Evolutionary conservation across 2,113 vertebrate genomes (phyloP), one percentile per base, ranked within the genome.

Genomic region (Maccullochella peelii): DNA sequence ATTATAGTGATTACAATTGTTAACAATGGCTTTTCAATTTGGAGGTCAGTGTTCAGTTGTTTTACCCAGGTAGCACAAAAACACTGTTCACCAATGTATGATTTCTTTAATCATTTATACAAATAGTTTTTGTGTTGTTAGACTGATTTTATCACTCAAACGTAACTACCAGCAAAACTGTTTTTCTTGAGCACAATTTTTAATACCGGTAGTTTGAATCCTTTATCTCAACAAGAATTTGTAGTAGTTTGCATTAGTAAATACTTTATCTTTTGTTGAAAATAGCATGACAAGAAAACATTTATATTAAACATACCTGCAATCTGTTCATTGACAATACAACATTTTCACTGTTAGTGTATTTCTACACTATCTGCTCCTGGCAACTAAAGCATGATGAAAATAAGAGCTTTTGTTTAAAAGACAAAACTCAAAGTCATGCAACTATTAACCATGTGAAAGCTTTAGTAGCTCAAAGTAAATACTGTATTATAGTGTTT

Each of bases 1-100:
- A 71, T 85, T 89, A 70, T 2, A 70, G 79, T 81, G 25, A 84
- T 73, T 85, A 23, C 18, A 23, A 3, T 63, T 63, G 65, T 79
- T 74, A 87, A 78, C 86, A 73, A 79, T 57, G 1, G 0, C 38
- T 82, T 87, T 86, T 77, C 27, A 40, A 18, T 72, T 65, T 20
- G 2, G 55, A 75, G 44, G 73, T 76, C 59, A 44, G 2, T n/a
- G 30, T 38, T 21, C 33, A 11, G 33, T 57, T 1, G 0, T 57
- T 57, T 79, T 12, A 18, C 40, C 25, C 18, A 3, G 20, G 50
- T 47, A n/a, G 36, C 4, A 21, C 44, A 77, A 8, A 49, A 40
- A 8, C 47, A 21, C 12, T 42, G 16, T 70, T 76, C 38, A 44
- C 49, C 59, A 44, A 14, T 44, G 11, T 14, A 44, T 44, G 42